Conservation (phyloP, 2,113 vertebrate genomes). For the Notechis scutatus region DNA sequence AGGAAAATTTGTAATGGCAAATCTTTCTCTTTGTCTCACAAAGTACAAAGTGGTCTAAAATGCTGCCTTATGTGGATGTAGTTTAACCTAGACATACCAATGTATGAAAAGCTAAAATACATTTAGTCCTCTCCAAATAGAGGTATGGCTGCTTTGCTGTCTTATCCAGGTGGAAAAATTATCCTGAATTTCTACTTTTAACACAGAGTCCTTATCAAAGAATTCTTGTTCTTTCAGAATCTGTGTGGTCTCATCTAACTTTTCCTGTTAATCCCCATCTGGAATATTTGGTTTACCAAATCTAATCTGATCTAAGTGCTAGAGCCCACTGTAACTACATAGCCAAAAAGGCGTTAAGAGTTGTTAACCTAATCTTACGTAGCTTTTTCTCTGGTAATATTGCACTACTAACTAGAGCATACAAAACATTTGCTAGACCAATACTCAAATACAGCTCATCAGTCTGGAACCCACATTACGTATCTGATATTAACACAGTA, state of each 20-base stretch:
- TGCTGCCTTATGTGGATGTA: background rate
- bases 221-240: background rate
- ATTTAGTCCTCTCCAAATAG: background rate
- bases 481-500: too few relatives aligned
- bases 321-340: too few relatives aligned
- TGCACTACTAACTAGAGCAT: too few relatives aligned
- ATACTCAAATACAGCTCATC: too few relatives aligned
- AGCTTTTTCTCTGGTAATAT: too few relatives aligned
- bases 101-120: background rate
- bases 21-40: background rate
- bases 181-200: background rate
- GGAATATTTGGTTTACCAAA: background rate
- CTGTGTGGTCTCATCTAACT: background rate
- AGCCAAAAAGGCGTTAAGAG: too few relatives aligned
- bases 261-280: background rate
- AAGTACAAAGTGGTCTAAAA: background rate
- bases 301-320: too few relatives aligned
- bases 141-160: background rate
- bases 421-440: too few relatives aligned
- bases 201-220: background rate
- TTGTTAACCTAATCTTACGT: too few relatives aligned
- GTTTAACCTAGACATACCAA: background rate
- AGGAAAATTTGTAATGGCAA: conserved; percentile 25
- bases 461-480: too few relatives aligned
- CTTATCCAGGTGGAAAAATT: background rate